Base-by-base conservation (phyloP, 2,888 invertebrate species). In the Philopedon plagiatum region DNA sequence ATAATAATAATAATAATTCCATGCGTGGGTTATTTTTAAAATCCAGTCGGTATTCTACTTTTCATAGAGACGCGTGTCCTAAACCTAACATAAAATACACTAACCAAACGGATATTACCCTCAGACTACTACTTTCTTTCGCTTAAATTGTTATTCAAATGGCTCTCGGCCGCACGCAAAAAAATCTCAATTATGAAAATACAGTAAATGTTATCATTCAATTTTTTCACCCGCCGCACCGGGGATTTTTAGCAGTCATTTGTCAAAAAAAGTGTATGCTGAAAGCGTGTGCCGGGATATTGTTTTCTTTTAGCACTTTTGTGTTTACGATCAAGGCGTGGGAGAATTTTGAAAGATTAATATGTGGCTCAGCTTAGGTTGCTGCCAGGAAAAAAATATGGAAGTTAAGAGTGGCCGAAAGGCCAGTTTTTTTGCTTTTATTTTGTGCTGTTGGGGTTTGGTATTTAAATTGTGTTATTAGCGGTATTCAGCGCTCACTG, bases 341-440 rank as follows among this genome's bases (percentile, higher is more conserved):
- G 44, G 44, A 44, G 18, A 18, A 8, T 44, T 44, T 11, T 19
- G 49, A 58, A 71, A 71, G 70, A 71, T 71, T 71, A 71, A 71
- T 71, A 71, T 64, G 51, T 56, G 46, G 34, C 54, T 46, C 54
- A 44, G 34, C 54, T 46, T 44, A 44, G 56, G 41, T 46, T 67
- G 37, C 41, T 61, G 62, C 44, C 68, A n/a, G 54, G 29, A 44
- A 61, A 68, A n/a, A n/a, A n/a, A 68, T 56, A 56, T 62, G 61
- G 15, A 32, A 56, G 41, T n/a, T 26, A 37, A 54, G 61, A 54
- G 61, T 39, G 37, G 49, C 15, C 32, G n/a, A 29, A n/a, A 29
- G 68, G 68, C 62, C 62, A 68, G 68, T 62, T 49, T 49, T 26
- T 9, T 49, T 49, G 37, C 13, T 26, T 7, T 5, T n/a, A 7